Evolutionary conservation across 2,113 vertebrate genomes (phyloP).

Genomic region (Galeopterus variegatus): DNA sequence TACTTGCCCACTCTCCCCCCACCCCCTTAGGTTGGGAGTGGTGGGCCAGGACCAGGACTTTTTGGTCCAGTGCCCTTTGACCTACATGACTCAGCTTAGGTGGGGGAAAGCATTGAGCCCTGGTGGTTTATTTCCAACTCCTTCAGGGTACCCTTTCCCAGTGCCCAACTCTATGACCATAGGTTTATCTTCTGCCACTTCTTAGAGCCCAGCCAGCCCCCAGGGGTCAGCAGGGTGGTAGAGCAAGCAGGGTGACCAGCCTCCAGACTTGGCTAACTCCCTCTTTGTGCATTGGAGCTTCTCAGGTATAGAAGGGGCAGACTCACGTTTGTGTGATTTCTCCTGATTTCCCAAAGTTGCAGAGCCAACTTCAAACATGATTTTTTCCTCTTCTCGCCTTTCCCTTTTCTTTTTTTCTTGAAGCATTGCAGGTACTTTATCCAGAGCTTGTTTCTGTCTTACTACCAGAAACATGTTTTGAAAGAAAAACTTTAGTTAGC

Average conservation of each 20-base stretch:
- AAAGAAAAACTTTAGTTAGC: slow-evolving; percentile 24
- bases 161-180: not conserved
- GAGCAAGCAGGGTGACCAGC: not conserved
- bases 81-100: not conserved
- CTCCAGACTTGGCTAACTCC: not conserved
- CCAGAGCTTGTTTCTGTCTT: not conserved
- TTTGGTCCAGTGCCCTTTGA: slow-evolving; percentile 20
- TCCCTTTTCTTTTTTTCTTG: not conserved
- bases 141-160: not conserved
- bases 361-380: not conserved
- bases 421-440: not conserved
- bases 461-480: not conserved
- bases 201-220: not conserved
- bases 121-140: not conserved
- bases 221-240: not conserved
- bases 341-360: not conserved
- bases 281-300: not conserved
- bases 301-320: not conserved
- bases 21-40: not conserved
- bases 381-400: not conserved
- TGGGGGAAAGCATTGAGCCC: not conserved
- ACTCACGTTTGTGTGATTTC: not conserved
- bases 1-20: not conserved
- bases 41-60: not conserved
- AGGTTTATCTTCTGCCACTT: not conserved